Evolutionary conservation across 2,797 vertebrate genomes (phyloP), one percentile per base, ranked within the genome.

Genomic region (Muraenolepis orangiensis): DNA sequence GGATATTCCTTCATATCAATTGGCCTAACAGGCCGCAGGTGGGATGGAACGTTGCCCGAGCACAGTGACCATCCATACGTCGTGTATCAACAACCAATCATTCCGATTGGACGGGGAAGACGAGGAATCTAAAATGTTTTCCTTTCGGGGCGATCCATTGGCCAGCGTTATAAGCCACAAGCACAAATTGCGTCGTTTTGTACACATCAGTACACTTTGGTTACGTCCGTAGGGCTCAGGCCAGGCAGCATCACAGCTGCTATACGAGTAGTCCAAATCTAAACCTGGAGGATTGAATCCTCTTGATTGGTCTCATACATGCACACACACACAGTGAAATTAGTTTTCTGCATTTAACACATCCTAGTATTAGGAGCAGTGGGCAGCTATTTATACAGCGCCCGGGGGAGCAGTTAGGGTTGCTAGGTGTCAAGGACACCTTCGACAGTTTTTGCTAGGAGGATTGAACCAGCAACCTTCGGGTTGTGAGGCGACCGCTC

Each of bases 1-100:
- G 23, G 57, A 26, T 23, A 26, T 26, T 64, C n/a, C 57, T 12
- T 64, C 4, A n/a, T 26, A 11, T 64, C 57, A 64, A 64, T 4
- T 23, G n/a, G 57, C 57, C 26, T 12, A 26, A 26, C 23, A 64
- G n/a, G n/a, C n/a, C 8, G 23, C 1, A 61, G 34, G 71, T 69
- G 38, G 77, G 85, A 76, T 67, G 61, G 40, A 75, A 73, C 64
- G 26, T 78, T 74, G 46, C 79, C 82, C 85, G 83, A n/a, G 81
- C 78, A 81, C 84, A 82, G 78, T 75, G 84, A 70, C 77, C 73
- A n/a, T 72, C 79, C 73, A 71, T 72, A 76, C 73, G 83, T 80
- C 72, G 64, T 72, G 68, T 68, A 68, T 69, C 31, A 82, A 76
- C 76, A 78, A 57, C 81, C 26, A 66, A 72, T 82, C 78, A 85